Evolutionary conservation across 1,140 invertebrate genomes (phyloP), one percentile per base, ranked within the genome.

Genomic region (Macrobrachium nipponense): DNA sequence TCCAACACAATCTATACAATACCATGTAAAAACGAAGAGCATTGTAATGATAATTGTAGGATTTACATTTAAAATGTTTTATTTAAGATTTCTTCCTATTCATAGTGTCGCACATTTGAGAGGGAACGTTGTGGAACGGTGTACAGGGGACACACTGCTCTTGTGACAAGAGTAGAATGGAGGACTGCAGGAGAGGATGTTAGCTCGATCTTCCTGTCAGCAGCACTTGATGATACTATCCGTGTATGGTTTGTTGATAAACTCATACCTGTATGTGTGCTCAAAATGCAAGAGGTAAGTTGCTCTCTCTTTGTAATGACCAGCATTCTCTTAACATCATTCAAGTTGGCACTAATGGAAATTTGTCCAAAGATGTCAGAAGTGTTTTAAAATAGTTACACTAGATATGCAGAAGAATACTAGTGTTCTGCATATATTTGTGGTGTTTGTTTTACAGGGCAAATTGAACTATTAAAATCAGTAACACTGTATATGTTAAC

Each of bases 171-270:
- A 17, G 77, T 86, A 23, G 77, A 51, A 6, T 86, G 83, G 83
- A 64, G 77, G 10, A 23, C 18, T 17, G 64, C 83, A n/a, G 68
- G 77, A 12, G 77, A 86, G 2, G 64, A 80, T 17, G 77, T 64
- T n/a, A 78, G 78, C 27, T 80, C 83, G 6, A 79, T 86, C 44
- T 86, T 86, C 83, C 66, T 86, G 11, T 80, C 77, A 4, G 77
- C 77, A 23, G 76, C 83, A 20, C 70, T 86, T 12, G 83, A 86
- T 68, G 83, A 86, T 68, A 60, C 83, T 23, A 80, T 86, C 77
- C 62, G 83, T 23, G 83, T 86, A 12, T 86, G 83, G 83, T 72
- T 73, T 64, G 36, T 86, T 15, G 77, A 86, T 20, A 86, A 86
- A 44, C 59, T 59, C 66, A 59, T 17, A 11, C 83, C 83, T n/a